Base-by-base conservation (phyloP, 2,113 vertebrate genomes). In the Xiphorhynchus elegans region DNA sequence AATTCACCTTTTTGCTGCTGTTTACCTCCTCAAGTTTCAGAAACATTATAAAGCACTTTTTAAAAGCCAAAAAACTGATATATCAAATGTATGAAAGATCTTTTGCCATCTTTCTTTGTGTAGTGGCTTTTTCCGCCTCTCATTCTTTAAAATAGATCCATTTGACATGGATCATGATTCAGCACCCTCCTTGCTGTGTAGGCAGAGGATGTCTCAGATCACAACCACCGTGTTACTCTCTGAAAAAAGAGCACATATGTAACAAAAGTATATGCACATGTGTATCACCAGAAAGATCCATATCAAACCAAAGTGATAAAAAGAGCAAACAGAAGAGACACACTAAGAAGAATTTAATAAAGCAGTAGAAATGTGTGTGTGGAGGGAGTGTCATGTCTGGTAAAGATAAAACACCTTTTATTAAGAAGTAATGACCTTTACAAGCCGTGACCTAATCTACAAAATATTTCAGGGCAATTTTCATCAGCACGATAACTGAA, bases 391-490 rank as follows among this genome's bases (percentile, higher is more conserved):
- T 35, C 4, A 7, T 7, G 8, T 33, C 42, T 79, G 17, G 21
- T 40, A 70, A 55, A 81, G 53, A 87, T 13, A n/a, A 81, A 81
- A 23, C 5, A 67, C 7, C 4, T 86, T 42, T 63, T 35, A 46
- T 52, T 89, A 75, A 67, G 37, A 52, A 62, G 15, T 31, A 63
- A 46, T 47, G 37, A 83, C 39, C 56, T 84, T 84, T 44, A 89
- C 3, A 68, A 46, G 23, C 29, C 59, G 5, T 31, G 13, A 53
- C 33, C 16, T 82, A 40, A 60, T 4, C 50, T 12, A 78, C 11
- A 79, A 93, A 93, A 29, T 55, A 87, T 55, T 93, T 87, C 59
- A 93, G 28, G 33, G 40, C 55, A 84, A 66, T 77, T 76, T 64
- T 77, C 69, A 92, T 56, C 50, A 84, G 17, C 11, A 70, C 9